Conservation (phyloP, 2,797 vertebrate genomes). For the Danio albolineatus region DNA sequence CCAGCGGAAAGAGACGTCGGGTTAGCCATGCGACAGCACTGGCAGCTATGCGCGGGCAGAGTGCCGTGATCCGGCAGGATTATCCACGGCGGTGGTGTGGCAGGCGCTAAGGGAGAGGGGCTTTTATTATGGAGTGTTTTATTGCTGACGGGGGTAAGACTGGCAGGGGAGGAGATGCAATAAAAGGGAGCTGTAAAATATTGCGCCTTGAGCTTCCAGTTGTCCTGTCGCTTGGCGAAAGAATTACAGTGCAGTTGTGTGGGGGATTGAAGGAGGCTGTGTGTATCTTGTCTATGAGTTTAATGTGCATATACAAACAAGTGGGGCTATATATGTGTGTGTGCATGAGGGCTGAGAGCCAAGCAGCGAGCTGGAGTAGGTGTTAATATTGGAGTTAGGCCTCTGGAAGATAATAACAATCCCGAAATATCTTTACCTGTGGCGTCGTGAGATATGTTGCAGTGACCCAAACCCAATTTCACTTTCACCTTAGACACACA, state of each 20-base stretch:
- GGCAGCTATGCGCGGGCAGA: conserved; percentile 65
- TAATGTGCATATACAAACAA: conserved; percentile 57
- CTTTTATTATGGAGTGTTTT: conserved; percentile 84
- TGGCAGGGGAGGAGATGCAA: conserved; percentile 75
- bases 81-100: conserved; percentile 75
- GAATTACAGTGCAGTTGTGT: conserved; percentile 62
- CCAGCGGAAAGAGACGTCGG: conserved; percentile 72
- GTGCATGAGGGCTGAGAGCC: conserved; percentile 48
- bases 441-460: conserved; percentile 69
- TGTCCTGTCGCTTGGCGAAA: conserved; percentile 72
- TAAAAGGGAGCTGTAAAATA: conserved; percentile 78
- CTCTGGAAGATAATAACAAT: conserved; percentile 67
- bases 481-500: conserved; percentile 48
- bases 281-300: conserved; percentile 49
- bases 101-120: conserved; percentile 72
- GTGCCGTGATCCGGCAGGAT: conserved; percentile 74
- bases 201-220: conserved; percentile 72
- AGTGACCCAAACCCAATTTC: conserved; percentile 69
- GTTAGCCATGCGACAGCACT: conserved; percentile 67
- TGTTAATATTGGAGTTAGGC: conserved; percentile 57
- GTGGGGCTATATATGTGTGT: conserved; percentile 60
- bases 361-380: conserved; percentile 36
- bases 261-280: conserved; percentile 48
- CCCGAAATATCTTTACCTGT: conserved; percentile 72
- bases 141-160: conserved; percentile 78